Conservation (phyloP, 2,888 invertebrate species). For the Dicyrtoma fusca region DNA sequence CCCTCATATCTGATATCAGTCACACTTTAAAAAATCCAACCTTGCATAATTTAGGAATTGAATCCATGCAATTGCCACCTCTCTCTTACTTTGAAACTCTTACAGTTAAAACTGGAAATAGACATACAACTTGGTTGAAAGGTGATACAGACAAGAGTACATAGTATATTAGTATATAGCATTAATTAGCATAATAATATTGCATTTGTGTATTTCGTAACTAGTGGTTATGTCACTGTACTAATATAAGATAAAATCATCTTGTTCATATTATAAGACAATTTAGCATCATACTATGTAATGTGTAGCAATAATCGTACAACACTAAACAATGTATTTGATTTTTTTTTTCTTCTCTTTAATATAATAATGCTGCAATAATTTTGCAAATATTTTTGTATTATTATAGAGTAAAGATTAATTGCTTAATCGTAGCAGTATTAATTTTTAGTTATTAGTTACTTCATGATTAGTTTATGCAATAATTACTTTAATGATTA, state of each 20-base stretch:
- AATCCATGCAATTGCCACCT: too few relatives aligned
- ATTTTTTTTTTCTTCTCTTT: not conserved
- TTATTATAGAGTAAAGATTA: not conserved
- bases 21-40: not conserved
- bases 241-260: too few relatives aligned
- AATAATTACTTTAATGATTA: constrained; percentile 13
- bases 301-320: too few relatives aligned
- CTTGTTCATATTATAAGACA: too few relatives aligned
- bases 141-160: not conserved
- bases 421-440: not conserved
- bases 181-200: not conserved
- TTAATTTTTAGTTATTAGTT: not conserved
- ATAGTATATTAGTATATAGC: constrained; percentile 9
- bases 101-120: too few relatives aligned
- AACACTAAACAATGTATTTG: too few relatives aligned
- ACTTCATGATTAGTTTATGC: too few relatives aligned
- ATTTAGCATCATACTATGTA: too few relatives aligned
- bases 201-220: constrained; percentile 1
- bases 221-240: too few relatives aligned
- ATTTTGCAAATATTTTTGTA: not conserved
- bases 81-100: too few relatives aligned
- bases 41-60: not conserved
- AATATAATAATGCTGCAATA: not conserved
- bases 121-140: constrained; percentile 2
- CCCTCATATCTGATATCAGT: too few relatives aligned